Base-by-base conservation (phyloP, 2,113 vertebrate species). In the Nibea albiflora region DNA sequence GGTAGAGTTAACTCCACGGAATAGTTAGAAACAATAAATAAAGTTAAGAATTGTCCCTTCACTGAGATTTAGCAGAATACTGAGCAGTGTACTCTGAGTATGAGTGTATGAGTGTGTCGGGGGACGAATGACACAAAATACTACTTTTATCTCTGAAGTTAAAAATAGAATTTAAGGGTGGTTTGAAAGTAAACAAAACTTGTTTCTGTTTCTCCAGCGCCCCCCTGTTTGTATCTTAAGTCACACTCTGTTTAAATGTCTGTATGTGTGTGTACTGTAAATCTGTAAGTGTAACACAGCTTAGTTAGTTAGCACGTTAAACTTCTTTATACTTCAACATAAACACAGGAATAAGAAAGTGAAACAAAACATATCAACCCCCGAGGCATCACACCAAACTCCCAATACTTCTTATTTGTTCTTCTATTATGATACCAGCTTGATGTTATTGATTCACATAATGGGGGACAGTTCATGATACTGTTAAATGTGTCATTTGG, bases 11-110 rank as follows among this genome's bases (percentile, higher is more conserved):
- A 74, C 50, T 44, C 76, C 53, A 66, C 61, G 17, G 62, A 86
- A 69, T 46, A 75, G 20, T 66, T 54, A 83, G 26, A 83, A 89
- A 86, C 67, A 82, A 91, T 78, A 83, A 83, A 86, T 86, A 79
- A 73, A 73, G 31, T 79, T 52, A 64, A 64, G 19, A 75, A 67
- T 11, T 0, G 8, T 81, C 58, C 80, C 76, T 83, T 89, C 78
- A 84, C 72, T 85, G 77, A 89, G 78, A 71, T 69, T 62, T 24
- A 69, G 39, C 61, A 80, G 69, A 86, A 85, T n/a, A 85, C 73
- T 60, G 47, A 83, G 39, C n/a, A 16, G 16, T 71, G 63, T 72
- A 53, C 35, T 80, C 28, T 61, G 28, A 11, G 8, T 35, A 35
- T 35, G 35, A 35, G 28, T 65, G 61, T 68, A 47, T 67, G 58